Evolutionary conservation across 2,113 vertebrate genomes (phyloP).

Genomic region (Leucosticte australis): DNA sequence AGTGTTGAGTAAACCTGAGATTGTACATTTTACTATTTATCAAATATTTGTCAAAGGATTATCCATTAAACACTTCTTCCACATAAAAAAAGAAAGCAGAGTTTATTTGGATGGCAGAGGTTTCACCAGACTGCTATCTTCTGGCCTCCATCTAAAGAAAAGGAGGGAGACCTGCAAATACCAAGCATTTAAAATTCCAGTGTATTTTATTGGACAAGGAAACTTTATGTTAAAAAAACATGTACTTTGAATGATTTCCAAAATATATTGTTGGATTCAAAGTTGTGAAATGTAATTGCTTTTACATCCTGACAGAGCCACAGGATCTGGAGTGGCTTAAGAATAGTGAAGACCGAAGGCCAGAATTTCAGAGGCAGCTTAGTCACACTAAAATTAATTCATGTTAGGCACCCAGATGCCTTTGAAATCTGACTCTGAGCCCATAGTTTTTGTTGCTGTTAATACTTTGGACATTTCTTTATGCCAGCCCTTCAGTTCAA

Average conservation of each 20-base stretch:
- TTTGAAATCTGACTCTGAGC: conserved; percentile 43
- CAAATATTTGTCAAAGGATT: background rate
- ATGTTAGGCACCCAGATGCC: conserved; percentile 10
- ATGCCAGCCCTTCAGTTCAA: conserved; percentile 40
- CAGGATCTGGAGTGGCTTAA: conserved; percentile 16
- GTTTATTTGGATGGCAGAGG: background rate
- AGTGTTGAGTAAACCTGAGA: background rate
- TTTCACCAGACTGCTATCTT: background rate
- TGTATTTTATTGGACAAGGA: conserved; percentile 12
- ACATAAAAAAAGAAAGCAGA: background rate
- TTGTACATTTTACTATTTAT: background rate
- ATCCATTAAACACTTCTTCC: background rate
- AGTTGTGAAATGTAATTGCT: conserved; percentile 26
- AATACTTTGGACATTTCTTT: conserved; percentile 11
- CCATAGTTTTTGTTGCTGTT: conserved; percentile 43
- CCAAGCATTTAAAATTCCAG: background rate
- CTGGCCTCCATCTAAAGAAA: background rate
- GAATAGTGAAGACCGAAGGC: background rate
- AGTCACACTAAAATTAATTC: conserved; percentile 8
- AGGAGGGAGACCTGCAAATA: background rate
- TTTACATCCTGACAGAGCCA: conserved; percentile 23
- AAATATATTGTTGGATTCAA: conserved; percentile 6
- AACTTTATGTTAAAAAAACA: background rate
- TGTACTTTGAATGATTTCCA: background rate
- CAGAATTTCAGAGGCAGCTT: conserved; percentile 2